phyloP scores from a whole-genome alignment of 2,888 invertebrate species.

The Polymixis flavicincta region DNA sequence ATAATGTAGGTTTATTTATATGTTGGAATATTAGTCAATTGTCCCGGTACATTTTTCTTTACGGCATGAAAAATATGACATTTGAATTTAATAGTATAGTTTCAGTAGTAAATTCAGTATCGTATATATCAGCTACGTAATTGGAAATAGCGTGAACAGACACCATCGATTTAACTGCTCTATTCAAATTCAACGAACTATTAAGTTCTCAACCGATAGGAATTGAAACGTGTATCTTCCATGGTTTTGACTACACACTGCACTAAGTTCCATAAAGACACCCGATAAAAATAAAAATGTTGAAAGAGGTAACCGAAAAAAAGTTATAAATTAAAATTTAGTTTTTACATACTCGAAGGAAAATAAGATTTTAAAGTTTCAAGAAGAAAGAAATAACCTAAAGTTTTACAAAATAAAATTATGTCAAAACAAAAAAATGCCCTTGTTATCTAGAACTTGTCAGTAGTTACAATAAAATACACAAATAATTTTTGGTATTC shows the following conservation, averaged over 20 bases:
- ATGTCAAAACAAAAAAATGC: background rate
- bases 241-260: background rate
- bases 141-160: constrained; percentile 7
- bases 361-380: background rate
- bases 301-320: background rate
- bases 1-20: too few species aligned
- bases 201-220: constrained; percentile 31
- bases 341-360: too few species aligned
- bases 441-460: background rate
- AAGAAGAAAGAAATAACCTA: background rate
- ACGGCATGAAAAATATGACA: too few species aligned
- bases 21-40: too few species aligned
- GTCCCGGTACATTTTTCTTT: too few species aligned
- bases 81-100: too few species aligned
- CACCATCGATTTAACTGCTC: constrained; percentile 12
- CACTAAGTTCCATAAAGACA: background rate
- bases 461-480: background rate
- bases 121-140: background rate
- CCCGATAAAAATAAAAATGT: background rate
- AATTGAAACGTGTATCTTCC: constrained; percentile 29
- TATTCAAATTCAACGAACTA: constrained; percentile 29
- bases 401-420: background rate
- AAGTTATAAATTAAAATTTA: background rate
- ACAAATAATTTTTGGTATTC: background rate
- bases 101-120: background rate